These are phyloP conservation scores for Acanthaster planci DNA, from an alignment of 35 echinoderm and acorn worm species.

Conservation along the genomic window DNA sequence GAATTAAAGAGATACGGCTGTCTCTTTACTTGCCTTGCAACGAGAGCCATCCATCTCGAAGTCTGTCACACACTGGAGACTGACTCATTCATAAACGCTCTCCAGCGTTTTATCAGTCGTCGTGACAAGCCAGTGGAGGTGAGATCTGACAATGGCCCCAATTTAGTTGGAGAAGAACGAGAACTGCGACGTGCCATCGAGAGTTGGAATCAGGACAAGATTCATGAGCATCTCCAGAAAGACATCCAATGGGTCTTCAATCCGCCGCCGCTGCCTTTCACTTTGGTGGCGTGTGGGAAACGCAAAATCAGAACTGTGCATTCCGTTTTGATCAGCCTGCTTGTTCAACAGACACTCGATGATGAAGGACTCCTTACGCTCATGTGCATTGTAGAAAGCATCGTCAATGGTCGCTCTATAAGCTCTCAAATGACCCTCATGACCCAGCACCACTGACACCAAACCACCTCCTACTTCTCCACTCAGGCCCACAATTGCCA, in stretches of 20 bases:
- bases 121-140: neutral
- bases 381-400: conserved; percentile 12
- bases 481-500: conserved; percentile 2
- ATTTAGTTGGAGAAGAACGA: neutral
- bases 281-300: conserved; percentile 54
- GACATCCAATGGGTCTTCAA: conserved; percentile 53
- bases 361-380: conserved; percentile 27
- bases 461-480: too few species aligned
- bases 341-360: conserved; percentile 19
- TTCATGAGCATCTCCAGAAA: neutral
- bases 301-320: conserved; percentile 46
- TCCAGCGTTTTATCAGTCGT: too few species aligned
- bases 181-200: too few species aligned
- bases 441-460: too few species aligned
- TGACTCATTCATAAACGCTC: too few species aligned
- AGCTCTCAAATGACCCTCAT: conserved; percentile 27
- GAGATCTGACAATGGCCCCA: conserved; percentile 15
- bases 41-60: too few species aligned
- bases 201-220: neutral
- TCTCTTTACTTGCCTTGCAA: too few species aligned
- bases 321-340: conserved; percentile 15
- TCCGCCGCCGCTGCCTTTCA: conserved; percentile 39
- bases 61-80: too few species aligned
- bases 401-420: conserved; percentile 31
- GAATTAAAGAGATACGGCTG: too few species aligned